phyloP scores from a whole-genome alignment of 2,113 vertebrate genomes.

The Madoqua kirkii region DNA sequence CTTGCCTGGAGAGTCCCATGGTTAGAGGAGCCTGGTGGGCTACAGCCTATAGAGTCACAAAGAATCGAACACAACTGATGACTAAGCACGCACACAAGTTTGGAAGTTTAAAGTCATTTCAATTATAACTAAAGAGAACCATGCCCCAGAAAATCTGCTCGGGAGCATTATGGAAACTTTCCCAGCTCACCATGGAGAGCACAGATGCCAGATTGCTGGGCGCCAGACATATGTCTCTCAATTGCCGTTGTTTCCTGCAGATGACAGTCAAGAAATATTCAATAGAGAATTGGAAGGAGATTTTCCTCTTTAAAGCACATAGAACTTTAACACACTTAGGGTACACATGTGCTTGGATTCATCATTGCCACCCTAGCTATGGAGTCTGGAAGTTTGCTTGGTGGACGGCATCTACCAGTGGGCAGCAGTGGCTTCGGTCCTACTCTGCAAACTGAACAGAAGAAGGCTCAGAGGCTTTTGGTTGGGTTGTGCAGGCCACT shows the following conservation, averaged over 20 bases:
- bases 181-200: not conserved
- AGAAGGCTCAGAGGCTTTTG: not conserved
- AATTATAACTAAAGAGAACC: not conserved
- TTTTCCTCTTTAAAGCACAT: not conserved
- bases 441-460: not conserved
- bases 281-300: not conserved
- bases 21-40: not conserved
- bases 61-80: not conserved
- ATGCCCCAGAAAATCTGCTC: not conserved
- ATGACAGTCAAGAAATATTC: constrained; percentile 1
- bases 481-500: not conserved
- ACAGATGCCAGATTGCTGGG: constrained; percentile 17
- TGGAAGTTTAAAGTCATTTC: not conserved
- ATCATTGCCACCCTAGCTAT: not conserved
- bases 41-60: not conserved
- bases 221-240: constrained; percentile 34
- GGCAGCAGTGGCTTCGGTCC: not conserved
- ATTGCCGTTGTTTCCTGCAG: not conserved
- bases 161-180: not conserved
- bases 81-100: not conserved
- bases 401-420: not conserved
- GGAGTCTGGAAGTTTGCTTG: not conserved
- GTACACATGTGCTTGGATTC: not conserved
- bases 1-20: not conserved
- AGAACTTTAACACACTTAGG: not conserved